phyloP scores from a whole-genome alignment of 2,113 vertebrate species.

The Heterocephalus glaber region DNA sequence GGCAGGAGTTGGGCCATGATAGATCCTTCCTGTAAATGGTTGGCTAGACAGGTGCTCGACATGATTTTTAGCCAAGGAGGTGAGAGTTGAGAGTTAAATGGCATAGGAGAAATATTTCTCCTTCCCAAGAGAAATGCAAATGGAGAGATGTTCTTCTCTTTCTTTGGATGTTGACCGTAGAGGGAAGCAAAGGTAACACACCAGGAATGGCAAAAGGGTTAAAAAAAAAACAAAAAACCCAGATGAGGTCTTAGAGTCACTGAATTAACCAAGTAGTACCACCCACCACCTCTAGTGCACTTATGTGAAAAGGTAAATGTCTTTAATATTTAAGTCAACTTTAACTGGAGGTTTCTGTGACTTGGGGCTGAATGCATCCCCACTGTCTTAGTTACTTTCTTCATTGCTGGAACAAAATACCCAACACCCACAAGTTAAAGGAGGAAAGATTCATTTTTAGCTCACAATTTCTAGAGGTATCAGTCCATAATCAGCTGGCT shows the following conservation, averaged over 20 bases:
- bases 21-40: not conserved
- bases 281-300: not conserved
- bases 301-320: not conserved
- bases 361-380: not conserved
- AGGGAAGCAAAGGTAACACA: not conserved
- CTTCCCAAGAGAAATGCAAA: conserved; percentile 44
- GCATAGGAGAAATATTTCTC: not conserved
- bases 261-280: not conserved
- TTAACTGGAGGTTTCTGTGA: not conserved
- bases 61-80: not conserved
- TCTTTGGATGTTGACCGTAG: not conserved
- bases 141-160: not conserved
- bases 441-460: not conserved
- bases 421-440: not conserved
- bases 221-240: not conserved
- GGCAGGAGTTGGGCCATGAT: not conserved
- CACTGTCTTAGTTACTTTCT: not conserved
- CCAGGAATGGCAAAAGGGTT: not conserved
- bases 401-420: not conserved
- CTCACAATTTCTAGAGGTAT: not conserved
- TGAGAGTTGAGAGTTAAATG: not conserved
- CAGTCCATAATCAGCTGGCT: not conserved
- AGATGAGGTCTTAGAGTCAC: not conserved
- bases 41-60: not conserved
- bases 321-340: not conserved